Base-by-base conservation (phyloP, 1,140 invertebrate genomes). In the Drosophila serrata region DNA sequence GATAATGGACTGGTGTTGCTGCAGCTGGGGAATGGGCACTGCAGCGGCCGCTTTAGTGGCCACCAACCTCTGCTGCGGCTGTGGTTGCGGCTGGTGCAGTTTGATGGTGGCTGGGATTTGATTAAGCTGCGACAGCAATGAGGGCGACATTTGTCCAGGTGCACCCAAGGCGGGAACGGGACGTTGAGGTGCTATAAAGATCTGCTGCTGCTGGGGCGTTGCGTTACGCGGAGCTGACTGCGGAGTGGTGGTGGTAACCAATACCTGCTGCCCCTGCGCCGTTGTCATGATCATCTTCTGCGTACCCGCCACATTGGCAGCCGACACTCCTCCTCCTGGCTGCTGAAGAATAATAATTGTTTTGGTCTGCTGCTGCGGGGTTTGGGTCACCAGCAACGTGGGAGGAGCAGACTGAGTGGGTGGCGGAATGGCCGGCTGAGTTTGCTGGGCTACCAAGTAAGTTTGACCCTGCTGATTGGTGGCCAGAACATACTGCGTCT, bases 291-390 rank as follows among this genome's bases (percentile, higher is more conserved):
- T 95, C 81, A 95, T 93, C 75, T 95, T 95, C 48, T 94, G 94
- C 0, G 93, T 85, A 73, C 75, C 85, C 5, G 81, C 46, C 19
- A 90, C 67, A 39, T 62, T 79, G 11, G 68, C 43, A 2, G 76
- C 35, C 5, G 75, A 59, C 13, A 74, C 81, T 6, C 78, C 85
- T 4, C 78, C 85, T 1, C 77, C 61, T 74, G 95, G 95, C 29
- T 95, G 95, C 76, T 96, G 95, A 15, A 96, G 81, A 49, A 96
- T 96, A 39, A 96, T 96, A 22, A 96, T 96, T 0, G 96, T 96
- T 76, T 96, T 96, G 0, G 95, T 93, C 13, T 94, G 93, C 45
- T 92, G 92, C 46, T 91, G 92, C 31, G 72, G 82, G 4, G 91
- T 60, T 65, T 93, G 94, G 1, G 93, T 93, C 5, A 93, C 92